Evolutionary conservation across 1,140 invertebrate species (phyloP).

Genomic region (Drosophila virilis): DNA sequence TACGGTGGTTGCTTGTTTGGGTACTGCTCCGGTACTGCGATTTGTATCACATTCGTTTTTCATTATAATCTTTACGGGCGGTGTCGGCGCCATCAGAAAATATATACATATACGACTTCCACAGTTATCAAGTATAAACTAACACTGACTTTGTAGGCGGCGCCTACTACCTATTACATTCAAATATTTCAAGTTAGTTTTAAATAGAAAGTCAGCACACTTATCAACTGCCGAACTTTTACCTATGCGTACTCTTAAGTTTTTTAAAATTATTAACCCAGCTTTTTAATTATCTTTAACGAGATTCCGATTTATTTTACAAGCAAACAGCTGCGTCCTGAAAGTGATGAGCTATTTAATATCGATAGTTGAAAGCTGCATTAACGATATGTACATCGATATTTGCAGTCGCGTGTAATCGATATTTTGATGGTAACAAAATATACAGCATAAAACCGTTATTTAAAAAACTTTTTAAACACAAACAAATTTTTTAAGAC

Average conservation of each 20-base stretch:
- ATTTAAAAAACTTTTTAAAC: not conserved
- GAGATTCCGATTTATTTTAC: conserved; percentile 2
- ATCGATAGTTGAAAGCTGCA: conserved; percentile 15
- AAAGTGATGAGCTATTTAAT: not conserved
- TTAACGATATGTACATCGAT: not conserved
- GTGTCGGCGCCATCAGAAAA: conserved; percentile 58
- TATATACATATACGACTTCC: conserved; percentile 34
- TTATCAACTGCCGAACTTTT: not conserved
- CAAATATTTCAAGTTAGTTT: not conserved
- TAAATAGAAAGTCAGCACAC: not conserved
- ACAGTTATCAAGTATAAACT: conserved; percentile 27
- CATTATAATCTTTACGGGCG: conserved; percentile 48
- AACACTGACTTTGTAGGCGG: conserved; percentile 2
- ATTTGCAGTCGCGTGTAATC: not conserved
- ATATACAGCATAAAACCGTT: not conserved
- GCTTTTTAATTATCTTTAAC: not conserved
- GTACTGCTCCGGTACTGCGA: conserved; percentile 56
- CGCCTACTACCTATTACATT: conserved; percentile 7
- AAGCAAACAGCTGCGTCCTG: conserved; percentile 44
- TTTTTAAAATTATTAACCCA: too few relatives aligned
- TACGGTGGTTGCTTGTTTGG: conserved; percentile 33
- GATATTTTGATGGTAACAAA: conserved; percentile 6
- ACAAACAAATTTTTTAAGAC: not conserved
- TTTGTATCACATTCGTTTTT: conserved; percentile 46
- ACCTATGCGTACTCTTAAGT: too few relatives aligned